phyloP scores from a whole-genome alignment of 2,113 vertebrate genomes.

The Leptobrachium leishanense region DNA sequence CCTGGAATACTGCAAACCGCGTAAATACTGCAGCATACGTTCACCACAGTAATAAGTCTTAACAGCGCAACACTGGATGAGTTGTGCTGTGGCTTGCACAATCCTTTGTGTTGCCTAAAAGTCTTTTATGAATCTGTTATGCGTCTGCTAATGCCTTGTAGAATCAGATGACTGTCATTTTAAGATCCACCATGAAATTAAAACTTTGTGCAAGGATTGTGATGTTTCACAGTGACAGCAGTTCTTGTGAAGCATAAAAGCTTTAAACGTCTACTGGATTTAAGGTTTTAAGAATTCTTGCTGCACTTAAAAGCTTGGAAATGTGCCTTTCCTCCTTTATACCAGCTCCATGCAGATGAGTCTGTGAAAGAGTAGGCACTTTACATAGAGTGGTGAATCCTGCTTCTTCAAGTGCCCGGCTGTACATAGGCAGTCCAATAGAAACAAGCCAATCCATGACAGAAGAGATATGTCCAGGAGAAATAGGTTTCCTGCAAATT shows the following conservation, averaged over 20 bases:
- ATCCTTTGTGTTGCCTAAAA: not conserved
- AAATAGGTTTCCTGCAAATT: slow-evolving; percentile 83
- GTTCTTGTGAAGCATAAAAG: slow-evolving; percentile 48
- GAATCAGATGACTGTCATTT: not conserved
- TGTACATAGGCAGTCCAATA: slow-evolving; percentile 92
- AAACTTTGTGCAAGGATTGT: slow-evolving; percentile 48
- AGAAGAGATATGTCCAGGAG: slow-evolving; percentile 74
- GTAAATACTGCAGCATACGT: slow-evolving; percentile 33
- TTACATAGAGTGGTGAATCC: slow-evolving; percentile 80
- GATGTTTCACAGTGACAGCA: slow-evolving; percentile 60
- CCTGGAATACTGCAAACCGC: slow-evolving; percentile 53
- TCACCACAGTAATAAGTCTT: slow-evolving; percentile 15
- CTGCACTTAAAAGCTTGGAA: slow-evolving; percentile 82
- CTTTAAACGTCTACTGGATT: slow-evolving; percentile 65
- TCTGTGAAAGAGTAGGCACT: slow-evolving; percentile 84
- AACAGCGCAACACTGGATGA: slow-evolving; percentile 2
- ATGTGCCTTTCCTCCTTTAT: slow-evolving; percentile 85
- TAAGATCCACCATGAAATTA: slow-evolving; percentile 22
- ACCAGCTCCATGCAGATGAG: slow-evolving; percentile 78
- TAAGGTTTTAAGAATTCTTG: slow-evolving; percentile 72
- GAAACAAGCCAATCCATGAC: slow-evolving; percentile 89
- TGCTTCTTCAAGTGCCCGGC: slow-evolving; percentile 70
- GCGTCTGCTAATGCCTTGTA: not conserved
- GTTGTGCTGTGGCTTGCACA: slow-evolving; percentile 50
- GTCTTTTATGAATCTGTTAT: not conserved